Evolutionary conservation across 2,888 invertebrate species (phyloP).

Genomic region (Byasa hedistus): DNA sequence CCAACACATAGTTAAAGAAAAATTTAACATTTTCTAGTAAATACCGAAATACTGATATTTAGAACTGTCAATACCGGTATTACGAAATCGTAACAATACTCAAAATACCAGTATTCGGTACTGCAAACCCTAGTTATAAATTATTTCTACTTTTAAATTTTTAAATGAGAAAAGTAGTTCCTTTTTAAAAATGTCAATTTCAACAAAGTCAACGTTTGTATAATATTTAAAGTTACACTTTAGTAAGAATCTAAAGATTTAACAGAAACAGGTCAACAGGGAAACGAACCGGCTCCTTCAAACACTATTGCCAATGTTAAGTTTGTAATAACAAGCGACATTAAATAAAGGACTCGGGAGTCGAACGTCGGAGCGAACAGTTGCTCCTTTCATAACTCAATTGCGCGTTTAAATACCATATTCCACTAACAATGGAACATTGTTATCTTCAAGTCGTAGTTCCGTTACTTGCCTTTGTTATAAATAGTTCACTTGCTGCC

Average conservation of each 20-base stretch:
- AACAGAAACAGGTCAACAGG: not conserved
- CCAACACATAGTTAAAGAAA: too few relatives aligned
- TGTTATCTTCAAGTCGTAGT: slow-evolving; percentile 2
- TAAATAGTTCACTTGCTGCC: not conserved
- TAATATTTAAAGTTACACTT: not conserved
- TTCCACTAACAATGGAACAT: slow-evolving; percentile 8
- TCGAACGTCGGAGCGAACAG: not conserved
- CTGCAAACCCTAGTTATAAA: too few relatives aligned
- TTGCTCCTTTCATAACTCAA: slow-evolving; percentile 2
- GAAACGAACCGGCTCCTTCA: not conserved
- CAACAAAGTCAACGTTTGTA: too few relatives aligned
- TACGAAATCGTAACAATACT: too few relatives aligned
- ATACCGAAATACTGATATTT: too few relatives aligned
- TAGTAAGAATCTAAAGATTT: not conserved
- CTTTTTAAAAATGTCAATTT: too few relatives aligned
- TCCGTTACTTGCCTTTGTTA: not conserved
- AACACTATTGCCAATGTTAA: not conserved
- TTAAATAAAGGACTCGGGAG: not conserved
- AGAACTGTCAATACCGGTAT: too few relatives aligned
- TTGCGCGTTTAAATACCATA: slow-evolving; percentile 8
- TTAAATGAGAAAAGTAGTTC: too few relatives aligned
- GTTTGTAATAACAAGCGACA: not conserved
- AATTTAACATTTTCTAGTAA: too few relatives aligned
- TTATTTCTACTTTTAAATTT: too few relatives aligned
- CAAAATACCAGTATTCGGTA: too few relatives aligned